A percentile compares a stretch with the other conserved stretches of the same genome.
Conservation (phyloP, 1,140 invertebrate species). For the Drosophila ercepeae region DNA sequence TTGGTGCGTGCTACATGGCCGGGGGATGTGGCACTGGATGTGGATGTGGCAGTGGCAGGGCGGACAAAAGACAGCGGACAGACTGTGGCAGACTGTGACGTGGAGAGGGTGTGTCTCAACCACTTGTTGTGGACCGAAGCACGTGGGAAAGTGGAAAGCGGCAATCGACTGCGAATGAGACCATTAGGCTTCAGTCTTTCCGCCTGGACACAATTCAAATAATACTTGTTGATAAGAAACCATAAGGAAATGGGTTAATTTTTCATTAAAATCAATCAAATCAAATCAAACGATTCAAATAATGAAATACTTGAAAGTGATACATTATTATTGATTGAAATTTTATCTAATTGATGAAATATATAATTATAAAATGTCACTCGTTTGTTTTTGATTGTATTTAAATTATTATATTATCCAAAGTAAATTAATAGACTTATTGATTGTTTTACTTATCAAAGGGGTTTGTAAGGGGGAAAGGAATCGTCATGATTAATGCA, state of each 20-base stretch:
- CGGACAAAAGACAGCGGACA: slow-evolving; percentile 4
- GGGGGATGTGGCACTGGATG: slow-evolving; percentile 17
- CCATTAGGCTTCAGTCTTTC: slow-evolving; percentile 60
- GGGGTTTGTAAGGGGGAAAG: too few relatives aligned
- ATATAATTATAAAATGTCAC: not conserved
- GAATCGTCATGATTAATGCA: slow-evolving; percentile 27
- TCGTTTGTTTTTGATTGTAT: not conserved
- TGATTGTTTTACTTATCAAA: too few relatives aligned
- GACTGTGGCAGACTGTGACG: not conserved
- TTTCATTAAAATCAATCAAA: too few relatives aligned
- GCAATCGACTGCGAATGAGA: slow-evolving; percentile 32
- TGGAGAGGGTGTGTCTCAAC: slow-evolving; percentile 58
- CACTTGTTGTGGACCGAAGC: slow-evolving; percentile 68
- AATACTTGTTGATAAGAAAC: not conserved
- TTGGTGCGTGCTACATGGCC: slow-evolving; percentile 73
- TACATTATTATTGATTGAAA: too few relatives aligned
- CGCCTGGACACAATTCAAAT: not conserved
- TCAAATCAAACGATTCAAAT: too few relatives aligned
- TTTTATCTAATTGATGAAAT: too few relatives aligned
- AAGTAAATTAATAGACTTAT: too few relatives aligned
- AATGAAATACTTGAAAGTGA: too few relatives aligned
- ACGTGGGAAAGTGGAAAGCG: slow-evolving; percentile 63
- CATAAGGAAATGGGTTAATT: not conserved
- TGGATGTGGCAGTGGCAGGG: slow-evolving; percentile 11
- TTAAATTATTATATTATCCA: not conserved